Evolutionary conservation across 2,113 vertebrate species (phyloP), one percentile per base, ranked within the genome.

Genomic region (Callithrix jacchus): DNA sequence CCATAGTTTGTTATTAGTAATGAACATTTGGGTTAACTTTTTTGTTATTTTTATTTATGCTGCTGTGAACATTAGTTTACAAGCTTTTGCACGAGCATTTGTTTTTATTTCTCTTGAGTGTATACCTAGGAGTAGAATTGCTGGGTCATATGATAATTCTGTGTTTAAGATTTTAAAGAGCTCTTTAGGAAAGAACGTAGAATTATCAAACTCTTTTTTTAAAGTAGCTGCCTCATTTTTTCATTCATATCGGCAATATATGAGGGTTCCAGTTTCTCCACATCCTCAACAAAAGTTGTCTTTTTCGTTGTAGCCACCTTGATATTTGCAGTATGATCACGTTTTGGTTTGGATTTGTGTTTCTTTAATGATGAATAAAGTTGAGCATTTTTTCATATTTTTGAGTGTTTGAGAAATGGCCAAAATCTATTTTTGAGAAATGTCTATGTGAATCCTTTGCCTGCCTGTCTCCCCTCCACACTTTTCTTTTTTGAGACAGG

Each of bases 161-260:
- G 1, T 64, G 1, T 88, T 93, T 93, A 93, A 85, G 49, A 89
- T 91, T 88, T 95, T 95, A 82, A 80, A 32, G 30, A 91, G 71
- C 32, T 64, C 52, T 52, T 52, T 17, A 52, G 18, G 18, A 52
- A 52, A 52, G 52, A 52, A 52, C 52, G 6, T 52, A 17, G 52
- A 52, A 52, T 52, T 52, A 52, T n/a, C 16, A 56, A 47, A 70
- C 64, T 77, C 1, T 86, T 96, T 94, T 94, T 80, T 18, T 3
- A 52, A 32, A 88, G 47, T 80, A 49, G 54, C 12, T 93, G 8
- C 8, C 76, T 80, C 18, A 35, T 76, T 92, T 93, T 94, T 85
- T 49, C 32, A 71, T 68, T 83, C 16, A 35, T 5, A 77, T 6
- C 7, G 58, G 47, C 16, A 47, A 17, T 76, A 49, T 77, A 49